Evolutionary conservation across 2,888 invertebrate genomes (phyloP), one percentile per base, ranked within the genome.

Genomic region (Linyphia triangularis): DNA sequence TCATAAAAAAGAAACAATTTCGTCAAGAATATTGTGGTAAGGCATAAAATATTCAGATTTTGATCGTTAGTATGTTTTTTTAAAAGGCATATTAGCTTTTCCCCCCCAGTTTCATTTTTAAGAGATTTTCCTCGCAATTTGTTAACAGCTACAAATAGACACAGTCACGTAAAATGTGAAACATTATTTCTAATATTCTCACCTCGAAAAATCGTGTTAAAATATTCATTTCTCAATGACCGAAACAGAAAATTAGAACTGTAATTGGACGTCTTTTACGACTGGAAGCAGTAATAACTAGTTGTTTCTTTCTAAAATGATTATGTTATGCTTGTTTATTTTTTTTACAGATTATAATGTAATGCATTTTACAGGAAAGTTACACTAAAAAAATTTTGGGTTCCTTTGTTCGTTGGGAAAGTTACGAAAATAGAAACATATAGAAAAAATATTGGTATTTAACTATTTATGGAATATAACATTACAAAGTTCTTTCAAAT

Each of bases 31-130:
- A 51, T 16, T 51, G 51, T 16, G 70, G 43, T 51, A 2, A 13
- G 13, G n/a, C 43, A 72, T 72, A 72, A 72, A 72, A 72, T 43
- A 72, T 72, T 40, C 43, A 72, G 16, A 22, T 37, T 22, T 72
- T 40, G 30, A 51, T 22, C n/a, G 26, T 43, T 72, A 24, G 22
- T 19, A 26, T 19, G 43, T 40, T n/a, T n/a, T 26, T 24, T 33
- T 33, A 16, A 16, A 63, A 65, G 40, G 40, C 24, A 78, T 65
- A 69, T 69, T 69, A 33, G 19, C 30, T 33, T 69, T 33, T 69
- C n/a, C 13, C n/a, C 5, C 5, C 10, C 1, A 16, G 19, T 30
- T 33, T n/a, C 19, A 2, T 33, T 0, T 16, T 33, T 28, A n/a
- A 19, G 51, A 51, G 51, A 51, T 1, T n/a, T 69, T 69, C n/a